Base-by-base conservation (phyloP, 2,797 vertebrate species). In the Graptemys geographica region DNA sequence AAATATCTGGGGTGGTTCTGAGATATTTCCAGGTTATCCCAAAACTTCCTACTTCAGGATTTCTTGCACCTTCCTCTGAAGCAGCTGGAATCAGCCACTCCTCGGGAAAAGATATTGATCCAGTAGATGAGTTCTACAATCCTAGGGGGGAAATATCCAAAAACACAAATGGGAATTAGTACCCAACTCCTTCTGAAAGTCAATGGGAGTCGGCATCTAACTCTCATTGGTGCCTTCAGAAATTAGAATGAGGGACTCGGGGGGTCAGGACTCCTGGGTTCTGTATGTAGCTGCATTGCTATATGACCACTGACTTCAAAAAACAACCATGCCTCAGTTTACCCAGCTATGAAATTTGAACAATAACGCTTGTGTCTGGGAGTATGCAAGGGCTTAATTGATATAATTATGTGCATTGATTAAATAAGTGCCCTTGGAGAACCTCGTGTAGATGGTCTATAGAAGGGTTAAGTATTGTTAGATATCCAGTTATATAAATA, bases 301-400 rank as follows among this genome's bases (percentile, higher is more conserved):
- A 15, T 23, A 37, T 62, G 81, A 76, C 37, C 23, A 2, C 27
- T 76, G 9, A 11, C 4, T 28, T 57, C 27, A 31, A 25, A 21
- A 27, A 28, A 28, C 5, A 44, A 79, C 69, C 18, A 41, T 7
- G 11, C 41, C 59, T 81, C 11, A 11, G 33, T 62, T 72, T 72
- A 8, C 55, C 25, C 25, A 4, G 7, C 15, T 9, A 27, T 19
- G 16, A n/a, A 5, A 6, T 1, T 9, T 44, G n/a, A 18, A 23
- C 19, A 57, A 23, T 78, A 10, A 41, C 1, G 10, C 5, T 21
- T 31, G 41, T 37, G 28, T 65, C 41, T 1, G 1, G 56, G 55
- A 18, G 1, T 62, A 18, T 4, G 5, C 3, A 0, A 79, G 37
- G 37, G 56, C 57, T 2, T 9, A 78, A 49, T 16, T 78, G 37